A percentile compares a stretch with the other conserved stretches of the same genome.
Evolutionary conservation across 2,113 vertebrate species (phyloP).

Genomic region (Coptodon bakossiorum): DNA sequence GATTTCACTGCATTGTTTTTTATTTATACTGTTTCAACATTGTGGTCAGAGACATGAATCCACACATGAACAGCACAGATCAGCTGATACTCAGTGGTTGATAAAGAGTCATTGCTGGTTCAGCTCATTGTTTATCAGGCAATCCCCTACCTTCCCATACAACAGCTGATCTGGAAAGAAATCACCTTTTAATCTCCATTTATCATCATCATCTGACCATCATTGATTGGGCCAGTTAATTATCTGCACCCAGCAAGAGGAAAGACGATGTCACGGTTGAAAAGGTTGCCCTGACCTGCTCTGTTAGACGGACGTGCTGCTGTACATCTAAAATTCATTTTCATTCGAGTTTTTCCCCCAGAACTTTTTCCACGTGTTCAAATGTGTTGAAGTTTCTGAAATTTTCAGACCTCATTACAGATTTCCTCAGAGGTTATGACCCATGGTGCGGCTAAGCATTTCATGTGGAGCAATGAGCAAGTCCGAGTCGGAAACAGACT

Average conservation of each 20-base stretch:
- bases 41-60: background rate
- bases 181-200: background rate
- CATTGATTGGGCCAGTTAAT: background rate
- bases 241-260: background rate
- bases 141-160: background rate
- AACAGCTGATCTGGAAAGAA: background rate
- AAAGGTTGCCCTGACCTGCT: background rate
- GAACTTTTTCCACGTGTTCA: accelerated
- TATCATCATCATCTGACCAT: background rate
- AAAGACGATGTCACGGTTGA: background rate
- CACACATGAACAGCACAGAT: accelerated
- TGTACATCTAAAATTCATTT: background rate
- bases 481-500: background rate
- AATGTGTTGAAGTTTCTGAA: background rate
- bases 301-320: background rate
- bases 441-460: background rate
- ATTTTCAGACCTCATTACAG: background rate
- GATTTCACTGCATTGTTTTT: background rate
- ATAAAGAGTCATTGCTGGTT: background rate
- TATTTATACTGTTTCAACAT: accelerated
- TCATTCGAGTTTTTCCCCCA: background rate
- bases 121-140: background rate
- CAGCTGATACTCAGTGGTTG: background rate
- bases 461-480: background rate
- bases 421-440: background rate